Conservation (phyloP, 2,888 invertebrate species). For the Sinotaia quadrata region DNA sequence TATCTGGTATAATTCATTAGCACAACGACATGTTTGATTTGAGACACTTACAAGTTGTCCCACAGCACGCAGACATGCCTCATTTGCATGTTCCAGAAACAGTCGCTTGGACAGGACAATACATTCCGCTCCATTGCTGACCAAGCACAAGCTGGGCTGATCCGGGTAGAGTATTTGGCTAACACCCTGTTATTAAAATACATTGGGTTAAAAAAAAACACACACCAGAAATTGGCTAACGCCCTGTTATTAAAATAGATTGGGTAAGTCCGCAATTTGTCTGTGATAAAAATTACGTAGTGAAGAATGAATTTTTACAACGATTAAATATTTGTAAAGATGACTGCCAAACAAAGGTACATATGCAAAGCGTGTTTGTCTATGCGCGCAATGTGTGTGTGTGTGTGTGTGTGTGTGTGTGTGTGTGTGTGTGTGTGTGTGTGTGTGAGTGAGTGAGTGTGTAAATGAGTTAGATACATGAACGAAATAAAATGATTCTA, state of each 20-base stretch:
- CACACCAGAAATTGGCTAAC: neutral
- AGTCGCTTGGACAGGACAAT: slow-evolving; percentile 66
- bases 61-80: slow-evolving; percentile 50
- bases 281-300: too few relatives aligned
- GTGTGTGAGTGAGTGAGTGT: neutral
- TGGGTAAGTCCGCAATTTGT: neutral
- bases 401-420: slow-evolving; percentile 8
- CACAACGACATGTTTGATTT: too few relatives aligned
- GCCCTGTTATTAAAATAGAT: neutral
- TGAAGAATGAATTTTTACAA: too few relatives aligned
- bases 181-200: slow-evolving; percentile 53
- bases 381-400: too few relatives aligned
- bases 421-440: slow-evolving; percentile 8
- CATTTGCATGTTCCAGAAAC: slow-evolving; percentile 59
- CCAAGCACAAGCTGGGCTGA: slow-evolving; percentile 63
- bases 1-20: too few relatives aligned
- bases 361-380: too few relatives aligned
- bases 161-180: slow-evolving; percentile 58
- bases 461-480: neutral
- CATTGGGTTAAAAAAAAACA: too few relatives aligned
- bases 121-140: slow-evolving; percentile 69
- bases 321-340: too few relatives aligned
- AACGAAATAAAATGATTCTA: neutral
- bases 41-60: slow-evolving; percentile 56
- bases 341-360: too few relatives aligned